Base-by-base conservation (phyloP, 2,888 invertebrate genomes). In the Xestia sexstrigata region DNA sequence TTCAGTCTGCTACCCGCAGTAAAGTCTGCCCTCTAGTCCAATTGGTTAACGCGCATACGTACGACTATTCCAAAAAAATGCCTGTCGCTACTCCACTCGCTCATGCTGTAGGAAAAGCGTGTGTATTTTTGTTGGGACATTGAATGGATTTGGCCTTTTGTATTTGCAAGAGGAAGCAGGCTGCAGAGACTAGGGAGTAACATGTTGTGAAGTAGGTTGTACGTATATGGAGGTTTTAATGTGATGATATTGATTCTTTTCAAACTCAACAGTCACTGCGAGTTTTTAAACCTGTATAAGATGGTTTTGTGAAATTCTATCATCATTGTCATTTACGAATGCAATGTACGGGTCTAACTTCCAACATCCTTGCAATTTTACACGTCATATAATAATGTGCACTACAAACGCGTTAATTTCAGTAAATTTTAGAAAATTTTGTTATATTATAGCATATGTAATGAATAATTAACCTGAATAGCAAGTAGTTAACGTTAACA, bases 301-400 rank as follows among this genome's bases (percentile, higher is more conserved):
- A 17, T 58, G 15, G 7, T 30, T 30, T 30, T 30, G 17, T 58
- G 60, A 60, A 60, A n/a, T 17, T 1, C 13, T 15, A 2, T 17
- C 26, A 7, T 17, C 42, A 39, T 39, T 9, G 8, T 39, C 39
- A 42, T 42, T 42, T 42, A 42, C 42, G 42, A 42, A 42, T 11
- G 2, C 42, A 42, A 42, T 42, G 42, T 39, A 9, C 9, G 9
- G 42, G 30, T 30, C 30, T n/a, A 23, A 23, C 35, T 39, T 11
- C 13, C 13, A 63, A 2, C 13, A 63, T 39, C 39, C 13, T n/a
- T 63, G n/a, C 15, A 13, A 63, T 63, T 63, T 63, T 6, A 39
- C 23, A 11, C 5, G 5, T 13, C 2, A 23, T 35, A 0, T 0
- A n/a, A 39, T 6, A 13, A 9, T 23, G 8, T 4, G 3, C 1